Percentiles rank a stretch among this genome's conserved stretches.
These are phyloP conservation scores for Carassius gibelio DNA, from an alignment of 2,113 vertebrate species.

Conservation along the genomic window DNA sequence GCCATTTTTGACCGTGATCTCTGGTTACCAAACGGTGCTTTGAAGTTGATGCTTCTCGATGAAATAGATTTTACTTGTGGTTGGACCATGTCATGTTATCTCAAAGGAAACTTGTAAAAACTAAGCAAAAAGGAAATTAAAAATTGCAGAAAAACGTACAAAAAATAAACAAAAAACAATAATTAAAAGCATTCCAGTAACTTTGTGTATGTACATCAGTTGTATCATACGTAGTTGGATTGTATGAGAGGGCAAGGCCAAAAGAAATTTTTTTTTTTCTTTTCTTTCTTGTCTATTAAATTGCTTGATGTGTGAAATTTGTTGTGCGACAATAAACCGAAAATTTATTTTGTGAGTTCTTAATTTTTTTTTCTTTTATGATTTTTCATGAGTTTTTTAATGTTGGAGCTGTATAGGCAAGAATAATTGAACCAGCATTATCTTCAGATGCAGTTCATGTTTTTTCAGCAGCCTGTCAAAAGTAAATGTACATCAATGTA, in stretches of 20 bases:
- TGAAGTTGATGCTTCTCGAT: slow-evolving; percentile 58
- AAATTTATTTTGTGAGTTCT: slow-evolving; percentile 69
- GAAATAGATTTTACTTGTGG: slow-evolving; percentile 78
- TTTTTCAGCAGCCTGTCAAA: slow-evolving; percentile 54
- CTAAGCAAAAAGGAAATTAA: slow-evolving; percentile 62
- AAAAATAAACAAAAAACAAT: slow-evolving; percentile 37
- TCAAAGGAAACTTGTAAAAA: slow-evolving; percentile 77
- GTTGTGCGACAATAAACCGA: slow-evolving; percentile 73
- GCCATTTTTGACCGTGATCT: slow-evolving; percentile 84
- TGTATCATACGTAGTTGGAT: slow-evolving; percentile 71
- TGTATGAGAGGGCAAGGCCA: slow-evolving; percentile 66
- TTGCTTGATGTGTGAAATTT: slow-evolving; percentile 68
- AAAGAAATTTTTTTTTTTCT: slow-evolving; percentile 57
- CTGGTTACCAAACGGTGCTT: slow-evolving; percentile 78
- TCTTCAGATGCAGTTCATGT: slow-evolving; percentile 58
- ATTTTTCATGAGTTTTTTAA: slow-evolving; percentile 45
- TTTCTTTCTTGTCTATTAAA: slow-evolving; percentile 65
- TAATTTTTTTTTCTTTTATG: slow-evolving; percentile 50
- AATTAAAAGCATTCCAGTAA: slow-evolving; percentile 87
- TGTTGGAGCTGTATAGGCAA: slow-evolving; percentile 49
- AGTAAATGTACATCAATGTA: slow-evolving; percentile 62
- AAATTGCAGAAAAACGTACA: slow-evolving; percentile 58
- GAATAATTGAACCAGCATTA: slow-evolving; percentile 41
- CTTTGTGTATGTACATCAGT: slow-evolving; percentile 73
- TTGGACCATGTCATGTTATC: slow-evolving; percentile 82